Conservation (phyloP, 2,113 vertebrate species). For the Sorex fumeus region DNA sequence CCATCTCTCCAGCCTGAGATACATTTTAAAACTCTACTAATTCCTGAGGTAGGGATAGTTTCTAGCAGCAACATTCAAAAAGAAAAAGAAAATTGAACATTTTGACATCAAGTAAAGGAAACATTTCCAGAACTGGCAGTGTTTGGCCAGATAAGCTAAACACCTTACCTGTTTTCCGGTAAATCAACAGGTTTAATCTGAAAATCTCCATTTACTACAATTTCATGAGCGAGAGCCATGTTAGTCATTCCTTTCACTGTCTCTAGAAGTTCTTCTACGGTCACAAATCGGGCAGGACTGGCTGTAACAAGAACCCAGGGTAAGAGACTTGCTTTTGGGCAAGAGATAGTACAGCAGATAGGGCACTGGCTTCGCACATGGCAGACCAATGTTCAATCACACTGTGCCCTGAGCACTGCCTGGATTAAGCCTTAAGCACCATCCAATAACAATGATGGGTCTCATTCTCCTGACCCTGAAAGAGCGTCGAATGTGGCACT, state of each 20-base stretch:
- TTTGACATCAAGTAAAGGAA: not conserved
- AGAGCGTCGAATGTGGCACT: too few relatives aligned
- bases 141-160: not conserved
- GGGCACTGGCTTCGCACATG: too few relatives aligned
- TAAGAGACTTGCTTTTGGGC: conserved; percentile 57
- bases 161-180: conserved; percentile 94
- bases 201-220: conserved; percentile 94
- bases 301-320: conserved; percentile 88
- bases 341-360: too few relatives aligned
- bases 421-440: too few relatives aligned
- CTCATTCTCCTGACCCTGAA: too few relatives aligned
- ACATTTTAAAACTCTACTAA: conserved; percentile 7
- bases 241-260: conserved; percentile 96
- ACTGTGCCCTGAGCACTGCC: too few relatives aligned
- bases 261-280: conserved; percentile 95
- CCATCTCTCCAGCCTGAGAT: not conserved
- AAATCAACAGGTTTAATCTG: conserved; percentile 93
- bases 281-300: conserved; percentile 92
- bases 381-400: too few relatives aligned
- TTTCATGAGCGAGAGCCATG: conserved; percentile 98
- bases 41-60: not conserved
- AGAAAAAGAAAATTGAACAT: conserved; percentile 15
- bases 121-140: not conserved
- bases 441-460: too few relatives aligned
- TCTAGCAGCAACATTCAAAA: conserved; percentile 43